Conservation (phyloP, 2,797 vertebrate species). For the Cottoperca gobio region DNA sequence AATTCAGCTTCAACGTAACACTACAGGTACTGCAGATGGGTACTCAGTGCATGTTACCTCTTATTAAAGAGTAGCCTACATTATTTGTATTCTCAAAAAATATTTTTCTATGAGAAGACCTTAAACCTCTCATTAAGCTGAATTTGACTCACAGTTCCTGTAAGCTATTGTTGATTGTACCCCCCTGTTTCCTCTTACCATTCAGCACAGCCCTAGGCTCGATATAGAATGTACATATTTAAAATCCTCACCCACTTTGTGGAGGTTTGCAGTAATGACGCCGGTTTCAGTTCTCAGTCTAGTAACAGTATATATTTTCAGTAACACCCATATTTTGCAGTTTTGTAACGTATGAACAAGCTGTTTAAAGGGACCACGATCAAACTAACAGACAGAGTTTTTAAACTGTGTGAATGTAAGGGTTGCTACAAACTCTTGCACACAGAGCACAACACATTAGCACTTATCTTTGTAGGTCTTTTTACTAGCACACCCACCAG, state of each 20-base stretch:
- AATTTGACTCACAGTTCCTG: constrained; percentile 61
- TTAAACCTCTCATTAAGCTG: constrained; percentile 54
- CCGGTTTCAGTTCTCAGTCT: constrained; percentile 51
- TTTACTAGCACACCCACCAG: constrained; percentile 63
- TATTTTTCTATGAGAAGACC: constrained; percentile 69
- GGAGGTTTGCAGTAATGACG: constrained; percentile 60
- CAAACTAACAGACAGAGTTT: constrained; percentile 69
- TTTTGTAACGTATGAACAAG: constrained; percentile 80
- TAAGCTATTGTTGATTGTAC: constrained; percentile 82
- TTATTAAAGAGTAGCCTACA: constrained; percentile 54
- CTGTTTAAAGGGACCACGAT: constrained; percentile 86
- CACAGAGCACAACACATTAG: constrained; percentile 66
- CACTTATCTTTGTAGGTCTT: constrained; percentile 71
- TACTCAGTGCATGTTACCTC: constrained; percentile 66
- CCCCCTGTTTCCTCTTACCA: constrained; percentile 56
- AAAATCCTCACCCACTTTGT: constrained; percentile 55
- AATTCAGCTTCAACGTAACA: constrained; percentile 55
- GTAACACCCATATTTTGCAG: constrained; percentile 69
- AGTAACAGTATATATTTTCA: constrained; percentile 48
- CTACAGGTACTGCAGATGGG: constrained; percentile 61
- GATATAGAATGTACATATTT: constrained; percentile 79
- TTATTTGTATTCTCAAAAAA: constrained; percentile 67
- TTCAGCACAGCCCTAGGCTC: constrained; percentile 69
- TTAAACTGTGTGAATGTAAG: constrained; percentile 46
- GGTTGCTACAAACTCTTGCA: constrained; percentile 56